A percentile compares a stretch with the other conserved stretches of the same genome.
Conservation (phyloP, 2,113 vertebrate genomes). For the Aptenodytes forsteri region DNA sequence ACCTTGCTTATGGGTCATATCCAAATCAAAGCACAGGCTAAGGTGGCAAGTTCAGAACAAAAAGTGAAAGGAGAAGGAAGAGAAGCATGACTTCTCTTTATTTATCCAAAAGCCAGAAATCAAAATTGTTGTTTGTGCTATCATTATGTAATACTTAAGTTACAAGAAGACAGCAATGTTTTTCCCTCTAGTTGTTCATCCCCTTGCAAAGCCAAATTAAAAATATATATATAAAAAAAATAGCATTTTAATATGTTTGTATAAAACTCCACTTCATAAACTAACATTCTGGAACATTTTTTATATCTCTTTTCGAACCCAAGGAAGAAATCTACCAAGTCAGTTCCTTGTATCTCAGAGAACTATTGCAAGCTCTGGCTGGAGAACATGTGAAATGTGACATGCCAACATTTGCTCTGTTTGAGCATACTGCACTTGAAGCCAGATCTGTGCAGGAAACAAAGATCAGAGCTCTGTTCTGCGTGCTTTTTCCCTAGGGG, state of each 20-base stretch:
- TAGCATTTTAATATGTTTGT: neutral
- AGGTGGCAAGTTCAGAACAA: neutral
- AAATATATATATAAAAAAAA: neutral
- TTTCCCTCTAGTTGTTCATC: neutral
- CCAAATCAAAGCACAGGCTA: neutral
- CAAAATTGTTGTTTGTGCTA: neutral
- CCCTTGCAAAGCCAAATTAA: neutral
- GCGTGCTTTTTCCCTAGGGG: neutral
- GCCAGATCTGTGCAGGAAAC: neutral
- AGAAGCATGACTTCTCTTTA: neutral
- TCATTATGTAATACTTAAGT: neutral
- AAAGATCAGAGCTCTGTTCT: slow-evolving; percentile 12
- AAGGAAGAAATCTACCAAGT: neutral
- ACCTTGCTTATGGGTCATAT: neutral
- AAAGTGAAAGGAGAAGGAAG: slow-evolving; percentile 5
- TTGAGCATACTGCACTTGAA: neutral
- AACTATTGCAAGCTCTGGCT: neutral
- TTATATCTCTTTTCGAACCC: neutral
- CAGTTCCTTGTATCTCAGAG: neutral
- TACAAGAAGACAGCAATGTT: neutral
- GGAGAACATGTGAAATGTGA: neutral
- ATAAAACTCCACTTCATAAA: neutral
- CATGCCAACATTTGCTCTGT: neutral
- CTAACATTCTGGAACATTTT: neutral
- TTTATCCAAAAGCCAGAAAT: neutral